These are phyloP conservation scores for Parambassis ranga DNA, from an alignment of 2,797 vertebrate genomes.

Conservation along the genomic window DNA sequence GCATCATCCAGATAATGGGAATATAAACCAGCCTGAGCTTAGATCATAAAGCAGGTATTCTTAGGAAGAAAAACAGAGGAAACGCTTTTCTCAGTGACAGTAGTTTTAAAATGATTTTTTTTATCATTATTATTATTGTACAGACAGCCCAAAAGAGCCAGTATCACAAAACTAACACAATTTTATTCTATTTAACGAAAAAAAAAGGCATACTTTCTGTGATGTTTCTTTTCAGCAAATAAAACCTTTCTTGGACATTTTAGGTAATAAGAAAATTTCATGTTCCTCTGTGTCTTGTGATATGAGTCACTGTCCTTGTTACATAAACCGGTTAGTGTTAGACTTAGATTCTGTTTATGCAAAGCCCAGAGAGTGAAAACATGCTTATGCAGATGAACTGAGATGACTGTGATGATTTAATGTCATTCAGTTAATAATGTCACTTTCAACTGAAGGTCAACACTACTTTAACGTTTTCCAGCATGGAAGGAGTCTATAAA, in stretches of 20 bases:
- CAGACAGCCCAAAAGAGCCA: background rate
- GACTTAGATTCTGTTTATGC: conserved; percentile 13
- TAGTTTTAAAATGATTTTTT: background rate
- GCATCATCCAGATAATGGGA: conserved; percentile 42
- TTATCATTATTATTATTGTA: background rate
- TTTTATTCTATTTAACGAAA: no score
- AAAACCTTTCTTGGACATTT: background rate
- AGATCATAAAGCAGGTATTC: conserved; percentile 20
- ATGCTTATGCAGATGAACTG: background rate
- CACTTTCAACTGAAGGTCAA: background rate
- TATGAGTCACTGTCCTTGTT: conserved; percentile 26
- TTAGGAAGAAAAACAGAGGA: background rate
- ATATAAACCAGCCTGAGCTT: conserved; percentile 4
- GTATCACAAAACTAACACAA: background rate
- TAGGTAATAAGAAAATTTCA: conserved; percentile 10
- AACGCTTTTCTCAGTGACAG: background rate
- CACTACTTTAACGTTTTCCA: background rate
- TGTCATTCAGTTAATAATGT: background rate
- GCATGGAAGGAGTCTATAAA: background rate
- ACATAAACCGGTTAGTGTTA: conserved; percentile 23
- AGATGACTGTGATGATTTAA: background rate
- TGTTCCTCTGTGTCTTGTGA: conserved; percentile 30
- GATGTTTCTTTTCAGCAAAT: background rate
- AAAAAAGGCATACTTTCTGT: background rate
- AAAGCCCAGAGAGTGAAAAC: conserved; percentile 6